Base-by-base conservation (phyloP, 37 sponge, comb jelly and placozoan genomes). In the Bolinopsis microptera region DNA sequence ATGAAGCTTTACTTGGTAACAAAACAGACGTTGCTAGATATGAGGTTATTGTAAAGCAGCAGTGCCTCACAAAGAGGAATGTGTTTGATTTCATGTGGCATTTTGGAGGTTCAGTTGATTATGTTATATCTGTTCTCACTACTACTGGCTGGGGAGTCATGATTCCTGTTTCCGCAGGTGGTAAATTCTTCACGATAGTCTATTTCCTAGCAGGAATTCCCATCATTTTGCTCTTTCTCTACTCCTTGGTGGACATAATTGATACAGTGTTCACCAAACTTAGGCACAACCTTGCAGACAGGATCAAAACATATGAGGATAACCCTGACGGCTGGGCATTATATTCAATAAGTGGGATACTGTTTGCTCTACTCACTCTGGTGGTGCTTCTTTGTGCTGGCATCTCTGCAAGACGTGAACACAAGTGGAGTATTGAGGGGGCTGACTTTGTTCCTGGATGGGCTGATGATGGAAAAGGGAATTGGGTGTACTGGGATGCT, bases 401-500 rank as follows among this genome's bases (percentile, higher is more conserved):
- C 1, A 36, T 48, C 0, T 41, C 61, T 38, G 48, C 35, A 16
- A 86, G 90, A 27, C 24, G 90, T 21, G 90, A 86, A 41, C 61
- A 39, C 28, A 41, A 39, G 2, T 86, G 90, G 90, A 48, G 23
- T 30, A 36, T 26, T 86, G 38, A 24, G 90, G 90, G 48, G 9
- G 26, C 41, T 23, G 90, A 86, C 36, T 86, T 41, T 13, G 90
- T 86, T 23, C 61, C 90, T n/a, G 90, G 90, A 2, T 86, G 90
- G 90, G 90, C 90, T 41, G 90, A 41, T 86, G 90, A 34, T 21
- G 90, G 90, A n/a, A 27, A 86, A 27, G 48, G 39, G 39, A 39
- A 86, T 24, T 86, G 90, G 90, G 30, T 41, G 1, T 86, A 33
- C 39, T 86, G 90, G 90, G 90, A 86, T 86, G 90, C 90, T 41